phyloP scores from a whole-genome alignment of 2,113 vertebrate genomes.

The Embiotoca jacksoni region DNA sequence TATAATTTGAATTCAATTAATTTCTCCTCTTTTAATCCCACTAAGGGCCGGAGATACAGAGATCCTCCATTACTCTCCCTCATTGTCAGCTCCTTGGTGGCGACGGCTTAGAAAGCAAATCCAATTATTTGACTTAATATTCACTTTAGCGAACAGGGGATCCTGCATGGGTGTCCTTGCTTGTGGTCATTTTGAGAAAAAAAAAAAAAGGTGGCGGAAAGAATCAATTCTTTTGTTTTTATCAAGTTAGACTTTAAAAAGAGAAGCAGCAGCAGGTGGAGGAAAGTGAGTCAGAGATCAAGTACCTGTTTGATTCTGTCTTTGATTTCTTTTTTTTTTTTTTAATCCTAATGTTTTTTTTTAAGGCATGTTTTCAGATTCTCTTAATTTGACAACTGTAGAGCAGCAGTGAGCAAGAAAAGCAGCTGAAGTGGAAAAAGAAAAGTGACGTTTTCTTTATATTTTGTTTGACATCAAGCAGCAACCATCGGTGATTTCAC shows the following conservation, averaged over 20 bases:
- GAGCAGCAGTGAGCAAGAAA: conserved; percentile 12
- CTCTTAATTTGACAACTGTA: conserved; percentile 17
- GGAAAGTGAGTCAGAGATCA: conserved; percentile 5
- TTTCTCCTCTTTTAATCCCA: conserved; percentile 71
- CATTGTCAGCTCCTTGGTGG: conserved; percentile 65
- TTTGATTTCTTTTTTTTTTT: not conserved
- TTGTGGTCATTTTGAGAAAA: conserved; percentile 61
- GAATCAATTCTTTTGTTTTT: conserved; percentile 52
- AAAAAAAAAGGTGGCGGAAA: conserved; percentile 39
- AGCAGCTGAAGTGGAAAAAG: conserved; percentile 5
- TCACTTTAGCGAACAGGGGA: conserved; percentile 66
- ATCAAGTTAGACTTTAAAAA: not conserved
- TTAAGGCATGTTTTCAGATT: conserved; percentile 27
- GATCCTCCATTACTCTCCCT: conserved; percentile 67
- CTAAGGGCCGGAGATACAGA: conserved; percentile 66
- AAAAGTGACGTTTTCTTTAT: conserved; percentile 2
- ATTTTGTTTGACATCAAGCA: conserved; percentile 1
- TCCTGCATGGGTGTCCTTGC: conserved; percentile 58
- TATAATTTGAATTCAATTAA: conserved; percentile 78
- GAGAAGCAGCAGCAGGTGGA: conserved; percentile 5
- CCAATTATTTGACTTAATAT: conserved; percentile 80
- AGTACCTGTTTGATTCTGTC: conserved; percentile 9
- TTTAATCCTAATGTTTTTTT: not conserved
- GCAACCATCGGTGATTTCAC: too few species aligned
- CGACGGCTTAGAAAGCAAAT: conserved; percentile 74